Evolutionary conservation across 2,888 invertebrate species (phyloP).

Genomic region (Platerodrilus igneus): DNA sequence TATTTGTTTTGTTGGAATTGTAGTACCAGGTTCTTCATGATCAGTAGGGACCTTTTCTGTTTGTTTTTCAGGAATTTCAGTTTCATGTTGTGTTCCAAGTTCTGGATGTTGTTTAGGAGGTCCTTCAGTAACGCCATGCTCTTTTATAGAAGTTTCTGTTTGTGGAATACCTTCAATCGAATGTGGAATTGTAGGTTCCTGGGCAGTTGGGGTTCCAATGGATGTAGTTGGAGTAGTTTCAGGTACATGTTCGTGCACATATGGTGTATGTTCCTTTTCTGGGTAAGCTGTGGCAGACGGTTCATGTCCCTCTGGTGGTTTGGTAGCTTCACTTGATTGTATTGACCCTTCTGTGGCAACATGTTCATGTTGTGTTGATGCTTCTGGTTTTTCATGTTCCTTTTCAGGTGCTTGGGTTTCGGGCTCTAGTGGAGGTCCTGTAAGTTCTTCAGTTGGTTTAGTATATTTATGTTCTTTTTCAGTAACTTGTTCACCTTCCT

Average conservation of each 20-base stretch:
- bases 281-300: constrained; percentile 22
- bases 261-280: constrained; percentile 13
- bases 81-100: constrained; percentile 7
- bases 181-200: constrained; percentile 16
- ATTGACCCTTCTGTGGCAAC: constrained; percentile 19
- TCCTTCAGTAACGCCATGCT: constrained; percentile 25
- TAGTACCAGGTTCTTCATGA: constrained; percentile 4
- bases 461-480: constrained; percentile 14
- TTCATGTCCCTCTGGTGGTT: constrained; percentile 17
- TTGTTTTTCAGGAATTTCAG: constrained; percentile 3
- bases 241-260: constrained; percentile 7
- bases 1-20: constrained; percentile 2
- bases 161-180: constrained; percentile 22
- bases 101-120: constrained; percentile 15
- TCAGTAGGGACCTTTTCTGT: constrained; percentile 6
- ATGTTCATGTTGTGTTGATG: constrained; percentile 9
- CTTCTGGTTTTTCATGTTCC: constrained; percentile 13
- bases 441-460: constrained; percentile 13
- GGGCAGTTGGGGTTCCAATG: constrained; percentile 26
- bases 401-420: constrained; percentile 10
- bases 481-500: constrained; percentile 6
- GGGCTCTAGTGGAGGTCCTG: constrained; percentile 14
- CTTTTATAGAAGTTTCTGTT: constrained; percentile 28
- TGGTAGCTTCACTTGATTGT: constrained; percentile 14
- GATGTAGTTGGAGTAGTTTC: constrained; percentile 12